These are phyloP conservation scores for Monochamus saltuarius DNA, from an alignment of 1,140 invertebrate genomes.

Conservation along the genomic window DNA sequence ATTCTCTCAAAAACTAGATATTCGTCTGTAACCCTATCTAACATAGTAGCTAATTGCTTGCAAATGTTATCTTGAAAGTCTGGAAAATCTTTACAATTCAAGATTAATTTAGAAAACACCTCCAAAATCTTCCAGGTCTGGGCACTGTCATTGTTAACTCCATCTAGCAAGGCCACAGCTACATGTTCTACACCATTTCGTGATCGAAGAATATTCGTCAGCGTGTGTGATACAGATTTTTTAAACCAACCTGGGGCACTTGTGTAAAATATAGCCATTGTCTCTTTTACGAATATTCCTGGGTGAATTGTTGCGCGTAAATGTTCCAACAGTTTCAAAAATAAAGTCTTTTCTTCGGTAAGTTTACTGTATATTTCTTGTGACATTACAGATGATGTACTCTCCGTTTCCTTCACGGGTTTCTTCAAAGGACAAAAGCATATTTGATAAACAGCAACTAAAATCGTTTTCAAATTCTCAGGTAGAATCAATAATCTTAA, in stretches of 20 bases:
- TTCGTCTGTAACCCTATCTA: constrained; percentile 46
- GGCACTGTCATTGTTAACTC: constrained; percentile 56
- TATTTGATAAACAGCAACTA: constrained; percentile 71
- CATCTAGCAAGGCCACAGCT: constrained; percentile 63
- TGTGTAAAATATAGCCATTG: constrained; percentile 63
- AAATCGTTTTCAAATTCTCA: constrained; percentile 56
- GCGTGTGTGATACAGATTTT: constrained; percentile 59
- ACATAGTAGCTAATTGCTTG: constrained; percentile 55
- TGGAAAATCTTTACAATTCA: constrained; percentile 54
- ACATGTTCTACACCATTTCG: constrained; percentile 63
- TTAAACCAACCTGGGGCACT: constrained; percentile 65
- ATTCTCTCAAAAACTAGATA: constrained; percentile 21
- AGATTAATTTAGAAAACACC: constrained; percentile 64
- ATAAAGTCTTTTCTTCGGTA: constrained; percentile 56
- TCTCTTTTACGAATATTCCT: constrained; percentile 65
- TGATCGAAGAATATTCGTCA: constrained; percentile 59
- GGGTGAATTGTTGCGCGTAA: constrained; percentile 61
- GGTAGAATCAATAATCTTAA: constrained; percentile 53
- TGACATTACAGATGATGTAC: constrained; percentile 54
- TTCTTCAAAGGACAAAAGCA: constrained; percentile 65
- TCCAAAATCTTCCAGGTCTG: constrained; percentile 68
- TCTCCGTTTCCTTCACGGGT: constrained; percentile 48
- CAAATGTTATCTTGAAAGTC: constrained; percentile 59
- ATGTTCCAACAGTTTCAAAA: constrained; percentile 55
- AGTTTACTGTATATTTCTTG: constrained; percentile 58